Evolutionary conservation across 2,797 vertebrate genomes (phyloP).

Genomic region (Gambelia wislizenii): DNA sequence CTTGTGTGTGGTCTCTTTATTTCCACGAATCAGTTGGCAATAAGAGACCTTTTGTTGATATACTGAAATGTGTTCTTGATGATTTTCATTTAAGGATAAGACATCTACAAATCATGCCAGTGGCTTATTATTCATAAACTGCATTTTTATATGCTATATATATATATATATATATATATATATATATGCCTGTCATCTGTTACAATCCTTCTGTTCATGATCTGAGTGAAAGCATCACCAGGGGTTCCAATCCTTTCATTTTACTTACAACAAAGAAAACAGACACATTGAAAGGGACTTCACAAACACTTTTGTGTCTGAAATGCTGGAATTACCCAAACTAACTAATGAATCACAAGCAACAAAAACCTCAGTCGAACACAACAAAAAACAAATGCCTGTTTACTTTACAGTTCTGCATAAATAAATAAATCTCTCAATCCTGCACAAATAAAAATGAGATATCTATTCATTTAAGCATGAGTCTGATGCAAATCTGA

Average conservation of each 20-base stretch:
- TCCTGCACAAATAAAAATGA: background rate
- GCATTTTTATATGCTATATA: background rate
- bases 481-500: background rate
- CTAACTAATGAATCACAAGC: background rate
- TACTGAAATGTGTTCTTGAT: constrained; percentile 6
- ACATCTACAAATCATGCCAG: constrained; percentile 1
- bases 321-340: background rate
- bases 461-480: background rate
- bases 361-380: background rate
- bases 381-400: background rate
- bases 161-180: background rate
- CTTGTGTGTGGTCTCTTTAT: too few species aligned
- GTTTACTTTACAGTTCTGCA: constrained; percentile 1
- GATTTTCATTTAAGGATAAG: constrained; percentile 9
- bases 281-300: background rate
- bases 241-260: constrained; percentile 31
- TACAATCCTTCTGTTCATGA: constrained; percentile 29
- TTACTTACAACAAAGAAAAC: constrained; percentile 5
- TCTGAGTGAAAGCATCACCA: background rate
- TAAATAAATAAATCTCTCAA: constrained; percentile 12
- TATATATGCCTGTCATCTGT: background rate
- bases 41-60: too few species aligned
- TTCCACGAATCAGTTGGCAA: too few species aligned
- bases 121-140: constrained; percentile 20
- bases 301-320: constrained; percentile 17